Evolutionary conservation across 2,888 invertebrate species (phyloP), one percentile per base, ranked within the genome.

Genomic region (Drosophila lacicola): DNA sequence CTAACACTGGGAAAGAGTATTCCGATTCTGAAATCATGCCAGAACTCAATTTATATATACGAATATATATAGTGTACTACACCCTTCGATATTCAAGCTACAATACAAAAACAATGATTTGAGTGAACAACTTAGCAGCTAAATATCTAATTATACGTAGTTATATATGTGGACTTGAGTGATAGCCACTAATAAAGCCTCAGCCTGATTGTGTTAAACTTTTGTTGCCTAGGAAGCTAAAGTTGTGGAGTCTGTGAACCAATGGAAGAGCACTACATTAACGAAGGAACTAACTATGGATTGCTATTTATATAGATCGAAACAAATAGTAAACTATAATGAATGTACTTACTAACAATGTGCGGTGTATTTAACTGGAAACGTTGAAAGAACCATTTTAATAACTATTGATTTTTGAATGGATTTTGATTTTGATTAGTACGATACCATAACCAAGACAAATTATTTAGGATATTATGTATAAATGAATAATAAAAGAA

Each of bases 391-490:
- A 13, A 45, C 49, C 62, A 57, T 60, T 69, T 61, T 50, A 29
- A 54, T 63, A 64, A 42, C 46, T 66, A 55, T 29, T 29, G 19
- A 29, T 41, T 34, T n/a, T 60, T 29, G 10, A 19, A 39, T 19
- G 37, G 47, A 42, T 62, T 64, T 65, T 65, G 55, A 29, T 29
- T 60, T 66, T 57, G 67, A 63, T 78, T 80, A 78, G 74, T 73
- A 84, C 73, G 65, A 81, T 78, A 80, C 82, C 76, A 77, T 80
- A 83, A 90, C 89, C 84, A 78, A 77, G 70, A 69, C 33, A 54
- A 67, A 62, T 57, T 62, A 73, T 64, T 69, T 69, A 65, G 49
- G 19, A 67, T 80, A 82, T 19, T 54, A 54, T 36, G 63, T 76
- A 65, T 73, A 63, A 47, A 71, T 82, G 51, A 61, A 54, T 73